Conservation (phyloP, 2,113 vertebrate genomes). For the Diadophis punctatus region DNA sequence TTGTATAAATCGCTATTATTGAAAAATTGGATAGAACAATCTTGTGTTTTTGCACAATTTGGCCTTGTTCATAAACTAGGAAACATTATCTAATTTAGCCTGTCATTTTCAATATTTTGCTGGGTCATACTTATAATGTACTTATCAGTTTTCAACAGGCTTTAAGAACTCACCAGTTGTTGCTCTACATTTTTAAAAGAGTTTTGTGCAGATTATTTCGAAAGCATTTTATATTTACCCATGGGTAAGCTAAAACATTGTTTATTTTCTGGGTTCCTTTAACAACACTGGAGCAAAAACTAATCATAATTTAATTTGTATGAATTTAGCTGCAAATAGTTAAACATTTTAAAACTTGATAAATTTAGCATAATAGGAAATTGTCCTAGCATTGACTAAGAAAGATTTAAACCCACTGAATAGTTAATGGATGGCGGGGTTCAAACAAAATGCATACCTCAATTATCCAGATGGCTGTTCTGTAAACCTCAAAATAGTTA, state of each 20-base stretch:
- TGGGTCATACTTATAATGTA: not conserved
- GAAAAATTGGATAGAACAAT: not conserved
- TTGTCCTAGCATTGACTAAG: not conserved
- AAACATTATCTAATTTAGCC: not conserved
- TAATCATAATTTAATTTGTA: not conserved
- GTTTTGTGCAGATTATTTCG: not conserved
- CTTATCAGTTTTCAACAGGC: constrained; percentile 4
- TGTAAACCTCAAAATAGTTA: not conserved
- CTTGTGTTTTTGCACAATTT: not conserved
- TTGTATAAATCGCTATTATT: not conserved
- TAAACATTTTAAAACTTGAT: not conserved
- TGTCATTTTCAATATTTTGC: not conserved
- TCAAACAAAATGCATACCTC: not conserved
- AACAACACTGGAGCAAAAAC: not conserved
- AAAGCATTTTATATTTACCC: not conserved
- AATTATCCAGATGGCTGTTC: not conserved
- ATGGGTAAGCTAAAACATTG: not conserved
- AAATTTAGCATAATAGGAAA: not conserved
- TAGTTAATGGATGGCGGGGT: not conserved
- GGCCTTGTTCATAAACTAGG: not conserved
- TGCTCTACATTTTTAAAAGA: not conserved
- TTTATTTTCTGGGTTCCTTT: not conserved
- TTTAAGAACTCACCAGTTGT: not conserved
- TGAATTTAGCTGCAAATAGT: not conserved
- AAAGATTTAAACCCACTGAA: not conserved